Evolutionary conservation across 2,888 invertebrate genomes (phyloP).

Genomic region (Nemapogon koenigi): DNA sequence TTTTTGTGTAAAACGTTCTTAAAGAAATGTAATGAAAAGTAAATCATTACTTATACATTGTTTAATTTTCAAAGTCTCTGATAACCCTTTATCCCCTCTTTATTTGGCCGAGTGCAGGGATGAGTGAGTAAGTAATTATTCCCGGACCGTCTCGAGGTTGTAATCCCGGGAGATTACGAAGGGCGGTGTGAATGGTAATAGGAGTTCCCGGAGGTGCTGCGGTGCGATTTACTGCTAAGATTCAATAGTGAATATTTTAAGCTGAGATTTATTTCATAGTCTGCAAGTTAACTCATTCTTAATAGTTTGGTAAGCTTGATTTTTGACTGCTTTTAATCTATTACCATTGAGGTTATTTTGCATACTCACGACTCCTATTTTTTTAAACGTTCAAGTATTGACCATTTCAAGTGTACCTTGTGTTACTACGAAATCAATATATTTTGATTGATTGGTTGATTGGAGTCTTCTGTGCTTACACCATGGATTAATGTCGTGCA

Average conservation of each 20-base stretch:
- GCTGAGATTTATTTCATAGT: constrained; percentile 44
- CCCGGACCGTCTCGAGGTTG: constrained; percentile 51
- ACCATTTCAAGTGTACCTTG: too few species aligned
- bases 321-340: too few species aligned
- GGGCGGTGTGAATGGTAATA: constrained; percentile 62
- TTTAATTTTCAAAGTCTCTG: constrained; percentile 24
- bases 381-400: too few species aligned
- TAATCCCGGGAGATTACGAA: constrained; percentile 60
- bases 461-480: too few species aligned
- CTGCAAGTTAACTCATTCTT: constrained; percentile 9
- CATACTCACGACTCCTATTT: too few species aligned
- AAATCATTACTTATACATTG: constrained; percentile 22
- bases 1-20: too few species aligned
- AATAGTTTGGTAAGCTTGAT: too few species aligned
- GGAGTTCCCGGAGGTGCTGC: constrained; percentile 51
- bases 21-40: constrained; percentile 14
- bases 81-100: constrained; percentile 28
- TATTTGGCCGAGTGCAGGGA: constrained; percentile 34
- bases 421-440: too few species aligned
- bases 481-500: too few species aligned
- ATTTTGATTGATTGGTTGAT: too few species aligned
- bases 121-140: constrained; percentile 61
- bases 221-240: constrained; percentile 61
- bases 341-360: too few species aligned
- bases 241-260: constrained; percentile 64